Evolutionary conservation across 2,888 invertebrate genomes (phyloP), one percentile per base, ranked within the genome.

Genomic region (Tachina fera): DNA sequence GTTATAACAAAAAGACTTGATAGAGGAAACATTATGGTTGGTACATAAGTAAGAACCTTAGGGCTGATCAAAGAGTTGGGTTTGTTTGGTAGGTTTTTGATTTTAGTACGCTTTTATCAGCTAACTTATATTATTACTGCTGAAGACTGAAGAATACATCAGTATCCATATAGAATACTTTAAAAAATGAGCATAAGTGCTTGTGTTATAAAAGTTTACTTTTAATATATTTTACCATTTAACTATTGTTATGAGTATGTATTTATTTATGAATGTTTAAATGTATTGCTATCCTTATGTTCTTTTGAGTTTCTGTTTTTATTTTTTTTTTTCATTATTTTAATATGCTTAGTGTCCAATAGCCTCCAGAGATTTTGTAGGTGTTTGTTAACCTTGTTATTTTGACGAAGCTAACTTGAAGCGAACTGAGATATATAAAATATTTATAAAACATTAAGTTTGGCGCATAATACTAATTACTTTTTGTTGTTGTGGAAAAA

Each of bases 21-120:
- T 47, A 63, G 43, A 58, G 49, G 19, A 16, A 74, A 78, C 19
- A 51, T 70, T 63, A 81, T 81, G 67, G 72, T 84, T 76, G 76
- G 72, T 76, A 61, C 61, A 61, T 39, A 71, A 63, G 19, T 39
- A 71, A 63, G 19, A 81, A 61, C 81, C 84, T 63, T 78, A 39
- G 70, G 81, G 84, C 80, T 61, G 65, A 61, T 81, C 51, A 61
- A 74, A 77, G 76, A 67, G 74, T 10, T 19, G 16, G 16, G 49
- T 58, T 31, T 8, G 22, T n/a, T 22, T 22, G 22, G 11, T 9
- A 49, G 71, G 45, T 67, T 53, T 63, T 31, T 31, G 31, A 31
- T 31, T 31, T 31, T n/a, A n/a, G n/a, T n/a, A n/a, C n/a, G n/a
- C n/a, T n/a, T n/a, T n/a, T n/a, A n/a, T n/a, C n/a, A n/a, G n/a